Conservation (phyloP, 2,797 vertebrate genomes). For the Manis crassicaudata region DNA sequence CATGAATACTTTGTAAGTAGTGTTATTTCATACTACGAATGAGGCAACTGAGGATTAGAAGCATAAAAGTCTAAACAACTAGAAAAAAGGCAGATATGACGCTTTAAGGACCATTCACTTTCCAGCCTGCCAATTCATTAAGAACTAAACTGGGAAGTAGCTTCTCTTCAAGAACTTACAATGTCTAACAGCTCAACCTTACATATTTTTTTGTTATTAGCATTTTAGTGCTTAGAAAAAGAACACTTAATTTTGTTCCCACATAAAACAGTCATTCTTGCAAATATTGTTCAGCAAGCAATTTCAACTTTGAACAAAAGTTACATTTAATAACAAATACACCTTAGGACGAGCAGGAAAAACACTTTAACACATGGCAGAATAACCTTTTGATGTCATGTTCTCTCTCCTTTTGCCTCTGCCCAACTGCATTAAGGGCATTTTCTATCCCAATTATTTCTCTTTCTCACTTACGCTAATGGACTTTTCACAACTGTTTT, state of each 20-base stretch:
- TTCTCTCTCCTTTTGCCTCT: not conserved
- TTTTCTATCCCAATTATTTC: not conserved
- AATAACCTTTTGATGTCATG: not conserved
- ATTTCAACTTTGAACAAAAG: constrained; percentile 6
- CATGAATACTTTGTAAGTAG: not conserved
- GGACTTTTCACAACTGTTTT: not conserved
- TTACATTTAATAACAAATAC: not conserved
- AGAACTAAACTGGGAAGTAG: not conserved
- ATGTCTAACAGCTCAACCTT: not conserved
- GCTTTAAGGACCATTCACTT: not conserved
- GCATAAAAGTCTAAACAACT: not conserved
- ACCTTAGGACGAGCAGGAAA: not conserved
- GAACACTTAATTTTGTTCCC: not conserved
- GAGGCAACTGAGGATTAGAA: not conserved
- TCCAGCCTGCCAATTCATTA: not conserved
- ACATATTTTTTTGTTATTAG: not conserved
- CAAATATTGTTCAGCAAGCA: not conserved
- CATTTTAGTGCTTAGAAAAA: constrained; percentile 16
- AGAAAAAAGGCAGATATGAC: not conserved
- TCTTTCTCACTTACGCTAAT: not conserved
- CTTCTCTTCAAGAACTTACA: not conserved
- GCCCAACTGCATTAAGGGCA: too few relatives aligned
- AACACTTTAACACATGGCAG: not conserved
- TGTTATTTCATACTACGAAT: not conserved
- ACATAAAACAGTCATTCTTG: not conserved